These are phyloP conservation scores for Pithys albifrons DNA, from an alignment of 2,113 vertebrate species.

Conservation along the genomic window DNA sequence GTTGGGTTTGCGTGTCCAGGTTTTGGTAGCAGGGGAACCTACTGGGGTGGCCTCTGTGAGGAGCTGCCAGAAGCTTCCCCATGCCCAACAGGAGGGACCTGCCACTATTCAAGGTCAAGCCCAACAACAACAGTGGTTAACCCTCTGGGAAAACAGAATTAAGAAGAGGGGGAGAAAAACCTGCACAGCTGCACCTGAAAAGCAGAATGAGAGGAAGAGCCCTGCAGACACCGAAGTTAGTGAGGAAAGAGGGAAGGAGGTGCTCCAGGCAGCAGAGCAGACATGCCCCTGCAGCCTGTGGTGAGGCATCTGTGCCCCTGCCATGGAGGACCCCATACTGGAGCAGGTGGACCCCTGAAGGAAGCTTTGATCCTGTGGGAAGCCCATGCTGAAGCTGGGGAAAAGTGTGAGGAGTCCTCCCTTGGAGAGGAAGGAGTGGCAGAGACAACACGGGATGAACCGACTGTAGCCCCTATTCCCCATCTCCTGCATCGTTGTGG, in stretches of 20 bases:
- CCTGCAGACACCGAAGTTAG: background rate
- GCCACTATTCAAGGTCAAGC: background rate
- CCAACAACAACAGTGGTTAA: background rate
- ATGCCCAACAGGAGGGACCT: fast-evolving
- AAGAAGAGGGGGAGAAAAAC: background rate
- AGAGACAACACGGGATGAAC: background rate
- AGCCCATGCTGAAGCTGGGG: background rate
- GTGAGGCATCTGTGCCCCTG: background rate
- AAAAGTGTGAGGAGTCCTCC: background rate
- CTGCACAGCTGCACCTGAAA: background rate
- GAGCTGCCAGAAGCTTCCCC: background rate
- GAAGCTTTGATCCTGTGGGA: background rate
- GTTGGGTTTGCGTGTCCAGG: background rate
- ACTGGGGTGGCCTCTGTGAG: background rate
- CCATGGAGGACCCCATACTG: background rate
- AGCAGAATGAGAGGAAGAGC: background rate
- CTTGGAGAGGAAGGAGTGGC: background rate
- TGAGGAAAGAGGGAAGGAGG: background rate
- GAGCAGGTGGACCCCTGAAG: background rate
- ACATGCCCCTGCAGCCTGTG: background rate
- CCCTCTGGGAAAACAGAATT: background rate
- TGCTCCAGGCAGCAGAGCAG: background rate
- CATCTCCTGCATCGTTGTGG: fast-evolving
- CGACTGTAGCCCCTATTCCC: background rate
- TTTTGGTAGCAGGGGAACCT: fast-evolving